A percentile compares a stretch with the other conserved stretches of the same genome.
Evolutionary conservation across 2,888 invertebrate species (phyloP).

Genomic region (Seira musarum): DNA sequence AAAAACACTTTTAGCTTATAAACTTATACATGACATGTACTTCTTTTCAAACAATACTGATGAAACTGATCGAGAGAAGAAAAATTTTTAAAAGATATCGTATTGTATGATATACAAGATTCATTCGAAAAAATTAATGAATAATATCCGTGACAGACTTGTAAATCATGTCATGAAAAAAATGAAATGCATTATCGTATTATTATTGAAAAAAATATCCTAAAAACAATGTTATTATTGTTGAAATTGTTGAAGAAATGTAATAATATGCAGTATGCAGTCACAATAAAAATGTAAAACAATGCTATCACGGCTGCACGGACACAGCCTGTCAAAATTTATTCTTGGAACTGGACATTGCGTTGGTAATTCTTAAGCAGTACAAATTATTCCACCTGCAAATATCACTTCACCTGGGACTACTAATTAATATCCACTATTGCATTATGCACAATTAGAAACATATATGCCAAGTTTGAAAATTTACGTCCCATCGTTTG

Average conservation of each 20-base stretch:
- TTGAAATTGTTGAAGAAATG: constrained; percentile 50
- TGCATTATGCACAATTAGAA: too few species aligned
- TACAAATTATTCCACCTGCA: too few species aligned
- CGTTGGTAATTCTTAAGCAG: too few species aligned
- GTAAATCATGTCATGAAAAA: constrained; percentile 24
- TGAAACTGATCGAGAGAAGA: constrained; percentile 12
- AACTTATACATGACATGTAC: background rate
- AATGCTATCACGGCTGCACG: constrained; percentile 48
- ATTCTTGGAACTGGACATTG: too few species aligned
- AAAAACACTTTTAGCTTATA: constrained; percentile 4
- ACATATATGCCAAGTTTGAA: too few species aligned
- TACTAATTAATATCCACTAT: too few species aligned
- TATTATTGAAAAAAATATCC: constrained; percentile 32
- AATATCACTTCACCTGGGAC: too few species aligned
- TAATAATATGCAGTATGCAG: constrained; percentile 48
- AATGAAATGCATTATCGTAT: constrained; percentile 11
- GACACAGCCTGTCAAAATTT: constrained; percentile 37
- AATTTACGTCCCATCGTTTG: too few species aligned
- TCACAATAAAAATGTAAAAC: constrained; percentile 57
- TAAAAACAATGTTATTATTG: constrained; percentile 55
- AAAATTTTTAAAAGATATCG: constrained; percentile 8
- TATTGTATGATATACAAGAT: constrained; percentile 16
- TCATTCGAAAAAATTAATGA: background rate
- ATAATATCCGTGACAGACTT: constrained; percentile 28
- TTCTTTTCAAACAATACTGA: too few species aligned